phyloP scores from a whole-genome alignment of 2,797 vertebrate genomes.

The Sebastes variabilis region DNA sequence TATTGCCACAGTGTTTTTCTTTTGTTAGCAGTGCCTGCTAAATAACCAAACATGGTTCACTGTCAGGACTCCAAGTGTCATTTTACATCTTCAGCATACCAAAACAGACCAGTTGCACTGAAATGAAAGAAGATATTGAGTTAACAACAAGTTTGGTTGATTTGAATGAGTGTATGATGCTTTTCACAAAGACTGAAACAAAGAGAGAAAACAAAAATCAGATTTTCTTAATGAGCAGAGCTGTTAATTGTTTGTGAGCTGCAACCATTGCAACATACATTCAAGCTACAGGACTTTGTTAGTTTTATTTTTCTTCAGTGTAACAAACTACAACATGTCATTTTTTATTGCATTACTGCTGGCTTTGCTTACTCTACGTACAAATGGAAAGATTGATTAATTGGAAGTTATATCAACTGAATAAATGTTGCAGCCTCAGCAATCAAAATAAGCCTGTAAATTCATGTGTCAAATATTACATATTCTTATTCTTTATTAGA shows the following conservation, averaged over 20 bases:
- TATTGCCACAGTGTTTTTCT: background rate
- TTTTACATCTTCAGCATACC: background rate
- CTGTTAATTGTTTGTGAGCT: background rate
- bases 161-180: background rate
- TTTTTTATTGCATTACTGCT: background rate
- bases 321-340: constrained; percentile 14
- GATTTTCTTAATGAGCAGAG: background rate
- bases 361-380: background rate
- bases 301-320: constrained; percentile 1
- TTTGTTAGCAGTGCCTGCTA: background rate
- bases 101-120: background rate
- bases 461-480: too few relatives aligned
- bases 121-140: background rate
- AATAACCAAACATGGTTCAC: background rate
- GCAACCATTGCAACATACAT: background rate
- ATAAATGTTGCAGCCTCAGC: background rate
- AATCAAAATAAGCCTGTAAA: background rate
- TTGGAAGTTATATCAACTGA: background rate
- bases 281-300: background rate
- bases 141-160: background rate
- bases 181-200: background rate
- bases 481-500: too few relatives aligned
- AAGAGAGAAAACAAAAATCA: background rate
- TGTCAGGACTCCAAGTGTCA: background rate
- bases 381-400: background rate